Base-by-base conservation (phyloP, 2,888 invertebrate genomes). In the Drosophila neoperkinsi region DNA sequence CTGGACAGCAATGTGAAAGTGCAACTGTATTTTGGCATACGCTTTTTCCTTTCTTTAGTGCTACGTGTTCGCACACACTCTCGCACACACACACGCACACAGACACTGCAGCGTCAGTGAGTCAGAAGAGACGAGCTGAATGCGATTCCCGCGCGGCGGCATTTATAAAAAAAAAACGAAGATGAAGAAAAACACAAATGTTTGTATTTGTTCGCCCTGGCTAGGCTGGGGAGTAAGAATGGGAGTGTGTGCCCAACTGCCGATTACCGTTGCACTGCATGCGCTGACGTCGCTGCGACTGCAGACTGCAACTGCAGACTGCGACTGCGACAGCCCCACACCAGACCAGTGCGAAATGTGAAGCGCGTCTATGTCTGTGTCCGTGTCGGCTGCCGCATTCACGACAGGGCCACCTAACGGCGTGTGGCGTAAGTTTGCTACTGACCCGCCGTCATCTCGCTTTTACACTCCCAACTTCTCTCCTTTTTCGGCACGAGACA, bases 401-500 rank as follows among this genome's bases (percentile, higher is more conserved):
- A 89, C 87, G 71, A 69, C 81, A 83, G 82, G 81, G 91, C 91
- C 91, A 90, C 91, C 92, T 91, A 90, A 86, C 91, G 91, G 90
- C 88, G 84, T 91, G 91, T 90, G 91, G 91, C 90, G 88, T 84
- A 91, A 85, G 84, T 91, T 90, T 91, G 87, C 90, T 87, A 92
- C 92, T 92, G 90, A 86, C 75, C 82, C 82, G 84, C 74, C 78
- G 81, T 76, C 81, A 77, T 74, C 64, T 68, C 79, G 71, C 58
- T 67, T 65, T 43, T 77, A 60, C 74, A 74, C 79, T 81, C 81
- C 81, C 81, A 68, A 79, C 71, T 77, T 71, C 59, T 70, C 65
- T 67, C 62, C 59, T 43, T 46, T 46, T 46, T 46, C 7, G 56
- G 52, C 74, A 81, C 82, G 81, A 81, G 73, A 79, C 81, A 81